These are phyloP conservation scores for Sphecodes monilicornis DNA, from an alignment of 2,888 invertebrate genomes.

Conservation along the genomic window DNA sequence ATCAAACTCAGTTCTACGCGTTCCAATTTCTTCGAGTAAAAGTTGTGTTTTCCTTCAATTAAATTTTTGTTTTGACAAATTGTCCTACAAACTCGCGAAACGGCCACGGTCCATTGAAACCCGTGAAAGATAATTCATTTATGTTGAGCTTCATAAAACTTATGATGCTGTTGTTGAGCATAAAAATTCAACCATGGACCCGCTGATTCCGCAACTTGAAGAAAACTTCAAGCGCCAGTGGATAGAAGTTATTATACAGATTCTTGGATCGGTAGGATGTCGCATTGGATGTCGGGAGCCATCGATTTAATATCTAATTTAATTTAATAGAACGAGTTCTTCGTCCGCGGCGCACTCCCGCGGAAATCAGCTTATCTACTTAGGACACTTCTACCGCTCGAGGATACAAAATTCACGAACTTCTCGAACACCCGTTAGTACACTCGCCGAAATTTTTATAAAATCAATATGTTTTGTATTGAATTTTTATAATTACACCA, in stretches of 20 bases:
- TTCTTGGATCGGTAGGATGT: not conserved
- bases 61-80: not conserved
- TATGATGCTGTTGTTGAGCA: too few species aligned
- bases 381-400: not conserved
- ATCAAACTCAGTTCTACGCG: not conserved
- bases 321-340: conserved; percentile 25
- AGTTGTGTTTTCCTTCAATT: not conserved
- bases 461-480: too few species aligned
- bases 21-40: not conserved
- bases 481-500: too few species aligned
- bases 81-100: not conserved
- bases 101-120: not conserved
- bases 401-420: not conserved
- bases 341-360: not conserved
- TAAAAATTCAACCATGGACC: not conserved
- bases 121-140: not conserved
- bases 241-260: not conserved
- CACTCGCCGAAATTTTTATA: too few species aligned
- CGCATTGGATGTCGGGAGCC: too few species aligned
- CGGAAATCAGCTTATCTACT: not conserved
- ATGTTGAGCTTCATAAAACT: too few species aligned
- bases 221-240: not conserved
- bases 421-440: not conserved
- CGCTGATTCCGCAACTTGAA: not conserved
- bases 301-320: not conserved